Evolutionary conservation across 2,113 vertebrate species (phyloP).

Genomic region (Stegastes partitus): DNA sequence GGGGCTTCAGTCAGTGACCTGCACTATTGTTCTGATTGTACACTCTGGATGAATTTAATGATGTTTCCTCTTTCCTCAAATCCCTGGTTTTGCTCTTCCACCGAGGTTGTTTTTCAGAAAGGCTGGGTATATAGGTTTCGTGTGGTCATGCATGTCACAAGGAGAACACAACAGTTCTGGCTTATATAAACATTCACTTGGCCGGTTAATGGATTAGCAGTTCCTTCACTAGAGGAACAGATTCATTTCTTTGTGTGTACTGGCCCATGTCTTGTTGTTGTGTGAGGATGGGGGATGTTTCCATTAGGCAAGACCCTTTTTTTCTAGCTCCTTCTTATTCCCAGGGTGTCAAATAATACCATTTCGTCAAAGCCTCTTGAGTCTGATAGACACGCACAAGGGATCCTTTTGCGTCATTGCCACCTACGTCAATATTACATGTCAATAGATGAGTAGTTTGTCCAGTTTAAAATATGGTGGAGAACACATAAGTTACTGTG

Average conservation of each 20-base stretch:
- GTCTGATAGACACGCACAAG: no score
- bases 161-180: slow-evolving; percentile 3
- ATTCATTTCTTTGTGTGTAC: slow-evolving; percentile 20
- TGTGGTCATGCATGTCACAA: slow-evolving; percentile 42
- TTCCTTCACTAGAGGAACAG: slow-evolving; percentile 30
- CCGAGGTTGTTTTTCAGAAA: neutral
- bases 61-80: slow-evolving; percentile 44
- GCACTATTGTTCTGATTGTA: slow-evolving; percentile 33
- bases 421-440: no score
- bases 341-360: no score
- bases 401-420: no score
- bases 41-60: slow-evolving; percentile 47
- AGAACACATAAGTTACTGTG: no score
- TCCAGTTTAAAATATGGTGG: no score
- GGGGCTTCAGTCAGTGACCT: slow-evolving; percentile 33
- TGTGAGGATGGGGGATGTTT: slow-evolving; percentile 23
- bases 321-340: neutral
- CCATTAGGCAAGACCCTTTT: slow-evolving; percentile 1
- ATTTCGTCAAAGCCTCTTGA: no score
- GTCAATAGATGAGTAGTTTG: no score
- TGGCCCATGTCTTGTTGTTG: slow-evolving; percentile 28
- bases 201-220: slow-evolving; percentile 58
- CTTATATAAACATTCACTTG: slow-evolving; percentile 24
- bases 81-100: neutral
- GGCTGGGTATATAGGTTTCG: slow-evolving; percentile 17